Evolutionary conservation across 1,140 invertebrate species (phyloP).

Genomic region (Ceratina japonica): DNA sequence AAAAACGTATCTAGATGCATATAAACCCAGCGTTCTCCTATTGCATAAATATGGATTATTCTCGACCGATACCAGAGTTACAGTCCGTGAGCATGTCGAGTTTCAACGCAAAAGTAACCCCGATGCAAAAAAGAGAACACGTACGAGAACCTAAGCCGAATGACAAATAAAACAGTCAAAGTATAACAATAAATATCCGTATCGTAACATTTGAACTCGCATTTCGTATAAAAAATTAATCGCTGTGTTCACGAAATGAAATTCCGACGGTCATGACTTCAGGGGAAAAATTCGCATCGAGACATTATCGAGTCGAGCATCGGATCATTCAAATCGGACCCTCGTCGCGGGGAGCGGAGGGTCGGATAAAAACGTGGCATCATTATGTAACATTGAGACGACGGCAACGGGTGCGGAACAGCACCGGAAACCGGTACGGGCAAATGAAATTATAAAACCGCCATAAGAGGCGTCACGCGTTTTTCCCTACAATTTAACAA

Average conservation of each 20-base stretch:
- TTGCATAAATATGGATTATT: conserved; percentile 22
- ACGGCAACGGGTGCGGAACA: not conserved
- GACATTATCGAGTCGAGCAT: no score
- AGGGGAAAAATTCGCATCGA: no score
- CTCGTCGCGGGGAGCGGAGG: no score
- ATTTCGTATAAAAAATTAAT: no score
- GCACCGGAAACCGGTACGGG: not conserved
- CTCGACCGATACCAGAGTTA: conserved; percentile 9
- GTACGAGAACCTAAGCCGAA: not conserved
- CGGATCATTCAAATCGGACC: no score
- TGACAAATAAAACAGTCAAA: not conserved
- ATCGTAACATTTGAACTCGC: no score
- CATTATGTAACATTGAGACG: no score
- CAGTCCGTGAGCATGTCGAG: conserved; percentile 13
- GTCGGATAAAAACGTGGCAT: no score
- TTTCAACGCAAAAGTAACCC: not conserved
- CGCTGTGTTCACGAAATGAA: no score
- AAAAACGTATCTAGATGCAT: conserved; percentile 13
- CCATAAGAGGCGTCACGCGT: not conserved
- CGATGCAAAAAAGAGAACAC: no score
- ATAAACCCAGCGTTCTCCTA: conserved; percentile 19
- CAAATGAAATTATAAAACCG: conserved; percentile 41
- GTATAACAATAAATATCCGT: no score
- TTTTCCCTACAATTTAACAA: not conserved
- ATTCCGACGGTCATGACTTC: no score